These are phyloP conservation scores for Corythucha ciliata DNA, from an alignment of 2,888 invertebrate species.

Conservation along the genomic window DNA sequence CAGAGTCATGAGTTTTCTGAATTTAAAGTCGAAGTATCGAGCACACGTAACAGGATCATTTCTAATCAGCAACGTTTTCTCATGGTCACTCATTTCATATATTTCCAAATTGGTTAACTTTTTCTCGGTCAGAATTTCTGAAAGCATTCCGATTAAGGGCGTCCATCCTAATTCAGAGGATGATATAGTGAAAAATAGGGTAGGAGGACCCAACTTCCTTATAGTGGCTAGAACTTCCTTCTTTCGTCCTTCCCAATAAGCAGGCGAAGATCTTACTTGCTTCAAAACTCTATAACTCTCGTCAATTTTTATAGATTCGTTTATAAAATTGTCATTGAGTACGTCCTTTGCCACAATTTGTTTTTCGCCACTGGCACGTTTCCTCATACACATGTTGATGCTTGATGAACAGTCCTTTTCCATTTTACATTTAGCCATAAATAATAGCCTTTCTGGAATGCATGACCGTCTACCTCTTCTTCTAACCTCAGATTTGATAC, in stretches of 20 bases:
- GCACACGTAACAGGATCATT: slow-evolving; percentile 20
- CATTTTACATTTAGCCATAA: slow-evolving; percentile 13
- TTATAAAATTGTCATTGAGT: neutral
- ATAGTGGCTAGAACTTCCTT: slow-evolving; percentile 11
- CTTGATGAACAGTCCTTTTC: slow-evolving; percentile 1
- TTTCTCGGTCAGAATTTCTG: neutral
- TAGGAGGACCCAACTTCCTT: slow-evolving; percentile 9
- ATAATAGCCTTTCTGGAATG: slow-evolving; percentile 12
- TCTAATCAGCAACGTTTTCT: slow-evolving; percentile 9
- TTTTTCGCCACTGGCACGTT: neutral
- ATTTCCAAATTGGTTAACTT: neutral
- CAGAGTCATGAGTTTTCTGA: slow-evolving; percentile 15
- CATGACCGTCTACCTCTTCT: slow-evolving; percentile 14
- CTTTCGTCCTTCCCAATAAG: slow-evolving; percentile 12
- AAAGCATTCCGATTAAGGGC: slow-evolving; percentile 9
- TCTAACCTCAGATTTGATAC: slow-evolving; percentile 10
- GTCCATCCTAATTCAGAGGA: slow-evolving; percentile 15
- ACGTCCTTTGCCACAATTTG: slow-evolving; percentile 5
- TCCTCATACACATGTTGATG: slow-evolving; percentile 11
- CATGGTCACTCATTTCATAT: slow-evolving; percentile 2
- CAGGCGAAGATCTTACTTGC: slow-evolving; percentile 11
- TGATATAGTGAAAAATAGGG: slow-evolving; percentile 17
- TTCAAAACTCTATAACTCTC: slow-evolving; percentile 16
- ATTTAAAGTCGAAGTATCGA: slow-evolving; percentile 15
- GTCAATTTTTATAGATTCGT: neutral